Base-by-base conservation (phyloP, 2,113 vertebrate species). In the Alethe diademata region DNA sequence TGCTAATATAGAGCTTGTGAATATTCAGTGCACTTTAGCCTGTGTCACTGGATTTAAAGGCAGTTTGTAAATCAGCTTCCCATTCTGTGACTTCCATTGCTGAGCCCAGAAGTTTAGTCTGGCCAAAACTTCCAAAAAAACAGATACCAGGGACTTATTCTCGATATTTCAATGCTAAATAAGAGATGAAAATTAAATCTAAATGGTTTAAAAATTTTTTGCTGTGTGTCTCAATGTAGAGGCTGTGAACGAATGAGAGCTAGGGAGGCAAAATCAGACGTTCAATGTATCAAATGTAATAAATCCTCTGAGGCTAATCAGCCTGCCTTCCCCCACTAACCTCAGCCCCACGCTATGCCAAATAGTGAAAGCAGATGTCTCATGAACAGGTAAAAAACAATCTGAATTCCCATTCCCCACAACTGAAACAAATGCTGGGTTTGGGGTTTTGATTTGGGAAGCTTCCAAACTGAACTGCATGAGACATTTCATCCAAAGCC, bases 331-430 rank as follows among this genome's bases (percentile, higher is more conserved):
- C 92, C 89, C 89, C 85, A 85, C 92, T 95, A 97, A 97, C 95
- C 94, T 95, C 93, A 97, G 90, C 78, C 84, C 84, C 95, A 97
- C 24, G 24, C 82, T 95, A 95, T 82, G 95, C 93, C 97, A 98
- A 97, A 98, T 97, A 98, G 96, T 95, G 97, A 98, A 98, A 98
- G 97, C 97, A 98, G 98, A 98, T 98, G 97, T 97, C 96, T 97
- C 91, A 48, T 69, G 96, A 93, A 95, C 94, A 97, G 96, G 97
- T 96, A 95, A 95, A 94, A 97, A 97, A 48, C 95, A 97, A 91
- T 95, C 80, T 47, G 75, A 96, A 97, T 95, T 80, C 94, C 95
- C 97, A 90, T 51, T 96, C 93, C 81, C 88, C 91, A 92, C 91
- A 95, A 97, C 91, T 95, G 97, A 94, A 95, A 90, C 89, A 81